These are phyloP conservation scores for Phylloscopus whistleri DNA, from an alignment of 2,113 vertebrate genomes.

Conservation along the genomic window DNA sequence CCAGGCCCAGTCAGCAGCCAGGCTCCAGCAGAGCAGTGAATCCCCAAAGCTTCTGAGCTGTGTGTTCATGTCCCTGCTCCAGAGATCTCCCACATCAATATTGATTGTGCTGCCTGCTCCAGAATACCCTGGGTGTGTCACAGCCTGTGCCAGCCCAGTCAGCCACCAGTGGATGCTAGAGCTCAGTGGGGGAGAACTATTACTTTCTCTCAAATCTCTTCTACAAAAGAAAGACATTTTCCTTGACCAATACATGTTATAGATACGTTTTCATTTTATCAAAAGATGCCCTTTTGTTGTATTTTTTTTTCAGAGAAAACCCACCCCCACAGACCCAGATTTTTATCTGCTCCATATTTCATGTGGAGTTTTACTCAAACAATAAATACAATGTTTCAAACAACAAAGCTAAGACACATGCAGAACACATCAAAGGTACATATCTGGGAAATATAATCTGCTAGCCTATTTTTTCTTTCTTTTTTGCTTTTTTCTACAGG, in stretches of 20 bases:
- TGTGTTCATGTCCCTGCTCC: neutral
- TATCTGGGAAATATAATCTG: neutral
- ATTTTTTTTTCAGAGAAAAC: fast-evolving
- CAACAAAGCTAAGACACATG: neutral
- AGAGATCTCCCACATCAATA: neutral
- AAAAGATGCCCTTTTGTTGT: neutral
- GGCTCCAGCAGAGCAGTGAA: neutral
- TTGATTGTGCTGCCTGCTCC: neutral
- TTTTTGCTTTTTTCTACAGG: neutral
- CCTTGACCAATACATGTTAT: neutral
- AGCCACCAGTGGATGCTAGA: neutral
- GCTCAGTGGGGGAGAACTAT: neutral
- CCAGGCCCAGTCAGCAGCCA: neutral
- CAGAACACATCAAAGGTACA: neutral
- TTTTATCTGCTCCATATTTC: neutral
- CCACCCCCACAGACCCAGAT: neutral
- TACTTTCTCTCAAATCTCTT: neutral
- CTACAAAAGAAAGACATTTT: neutral
- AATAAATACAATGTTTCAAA: neutral
- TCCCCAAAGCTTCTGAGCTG: neutral
- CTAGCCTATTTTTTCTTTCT: neutral
- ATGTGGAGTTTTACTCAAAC: neutral
- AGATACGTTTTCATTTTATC: neutral
- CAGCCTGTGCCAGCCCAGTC: neutral
- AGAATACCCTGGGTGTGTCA: neutral